Base-by-base conservation (phyloP, 2,888 invertebrate species). In the Parasteatoda lunata region DNA sequence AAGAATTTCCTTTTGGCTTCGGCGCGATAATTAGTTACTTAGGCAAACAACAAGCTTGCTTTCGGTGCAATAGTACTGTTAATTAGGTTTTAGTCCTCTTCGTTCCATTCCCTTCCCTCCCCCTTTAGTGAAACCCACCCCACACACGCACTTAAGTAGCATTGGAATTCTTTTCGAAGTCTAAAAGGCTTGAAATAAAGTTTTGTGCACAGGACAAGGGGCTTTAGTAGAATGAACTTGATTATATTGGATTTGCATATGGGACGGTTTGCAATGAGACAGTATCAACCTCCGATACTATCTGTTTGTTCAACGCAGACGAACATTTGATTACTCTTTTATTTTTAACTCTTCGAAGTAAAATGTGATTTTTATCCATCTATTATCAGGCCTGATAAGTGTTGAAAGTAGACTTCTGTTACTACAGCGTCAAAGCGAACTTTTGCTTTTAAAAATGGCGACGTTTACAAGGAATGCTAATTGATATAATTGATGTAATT, bases 1-100 rank as follows among this genome's bases (percentile, higher is more conserved):
- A 79, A 78, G 75, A 54, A 69, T 78, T 73, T 68, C 69, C 84
- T 51, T 47, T 73, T 70, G 84, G 78, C 84, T 75, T 79, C 70
- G 79, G 84, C 30, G 84, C 84, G 78, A 84, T 84, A 84, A 84
- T 84, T 84, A 84, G 79, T 84, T 84, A 84, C 79, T 84, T 84
- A 84, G 75, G 84, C 84, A 84, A 84, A 84, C 84, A 84, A 84
- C 84, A 84, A 79, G 84, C 84, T 84, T 84, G 84, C 84, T 84
- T 84, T 84, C 84, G 75, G 79, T 79, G 84, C 84, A 84, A 84
- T 84, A 84, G 79, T 64, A 59, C 79, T 79, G 84, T 84, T 84
- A 84, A 84, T 84, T 84, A 84, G 79, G 84, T 84, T 84, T 70
- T 75, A 59, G 59, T 59, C 59, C n/a, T 59, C 8, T 30, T 59